These are phyloP conservation scores for Hyperoplus lanceolatus DNA, from an alignment of 2,797 vertebrate genomes.

Conservation along the genomic window DNA sequence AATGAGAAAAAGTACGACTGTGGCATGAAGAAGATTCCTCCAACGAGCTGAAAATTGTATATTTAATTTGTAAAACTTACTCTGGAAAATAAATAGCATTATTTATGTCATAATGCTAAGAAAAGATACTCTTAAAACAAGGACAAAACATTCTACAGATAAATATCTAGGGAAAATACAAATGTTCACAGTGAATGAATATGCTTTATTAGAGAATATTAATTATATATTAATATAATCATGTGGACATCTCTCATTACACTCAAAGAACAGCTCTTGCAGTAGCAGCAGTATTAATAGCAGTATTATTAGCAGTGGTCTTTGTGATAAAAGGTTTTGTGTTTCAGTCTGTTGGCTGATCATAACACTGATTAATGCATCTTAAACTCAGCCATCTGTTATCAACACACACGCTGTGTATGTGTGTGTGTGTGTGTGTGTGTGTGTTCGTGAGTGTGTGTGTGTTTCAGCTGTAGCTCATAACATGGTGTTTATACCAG, in stretches of 20 bases:
- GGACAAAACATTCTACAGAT: neutral
- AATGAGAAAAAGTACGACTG: conserved; percentile 41
- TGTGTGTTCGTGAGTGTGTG: neutral
- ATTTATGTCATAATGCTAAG: neutral
- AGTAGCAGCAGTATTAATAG: conserved; percentile 14
- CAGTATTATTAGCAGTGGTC: conserved; percentile 42
- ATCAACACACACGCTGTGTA: conserved; percentile 41
- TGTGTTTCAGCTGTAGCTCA: conserved; percentile 36
- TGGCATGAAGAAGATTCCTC: conserved; percentile 5
- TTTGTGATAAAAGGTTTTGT: conserved; percentile 52
- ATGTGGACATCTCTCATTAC: neutral
- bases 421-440: neutral
- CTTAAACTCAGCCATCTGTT: conserved; percentile 74
- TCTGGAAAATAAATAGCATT: neutral
- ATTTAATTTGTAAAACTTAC: neutral
- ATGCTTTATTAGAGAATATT: neutral
- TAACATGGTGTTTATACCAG: conserved; percentile 34
- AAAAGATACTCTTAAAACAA: neutral
- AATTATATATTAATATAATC: neutral
- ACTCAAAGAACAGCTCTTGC: neutral
- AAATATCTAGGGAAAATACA: neutral
- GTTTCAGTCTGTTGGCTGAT: conserved; percentile 69
- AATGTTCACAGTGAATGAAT: neutral
- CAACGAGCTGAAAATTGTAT: neutral
- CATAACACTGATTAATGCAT: conserved; percentile 76